phyloP scores from a whole-genome alignment of 2,888 invertebrate species.

The Punctoribates punctum region DNA sequence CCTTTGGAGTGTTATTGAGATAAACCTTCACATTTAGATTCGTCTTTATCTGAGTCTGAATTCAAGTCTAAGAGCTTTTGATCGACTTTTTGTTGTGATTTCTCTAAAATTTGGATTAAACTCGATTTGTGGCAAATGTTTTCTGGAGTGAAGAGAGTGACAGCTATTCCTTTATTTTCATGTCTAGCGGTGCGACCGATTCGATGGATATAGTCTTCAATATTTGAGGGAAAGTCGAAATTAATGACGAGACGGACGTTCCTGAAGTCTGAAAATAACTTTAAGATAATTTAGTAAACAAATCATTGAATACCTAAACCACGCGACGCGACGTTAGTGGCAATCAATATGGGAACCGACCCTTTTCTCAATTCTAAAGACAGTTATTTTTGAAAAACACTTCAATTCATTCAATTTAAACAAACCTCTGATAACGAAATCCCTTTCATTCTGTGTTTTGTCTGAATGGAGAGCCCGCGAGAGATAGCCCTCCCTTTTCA shows the following conservation, averaged over 20 bases:
- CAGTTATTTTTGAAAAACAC: background rate
- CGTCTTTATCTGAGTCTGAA: background rate
- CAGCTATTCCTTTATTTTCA: constrained; percentile 41
- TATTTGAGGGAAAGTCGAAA: constrained; percentile 46
- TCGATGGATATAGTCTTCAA: constrained; percentile 48
- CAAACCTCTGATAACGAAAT: constrained; percentile 40
- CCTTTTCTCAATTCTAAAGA: constrained; percentile 52
- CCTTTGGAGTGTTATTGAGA: no score
- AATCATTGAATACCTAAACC: constrained; percentile 53
- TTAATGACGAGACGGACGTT: constrained; percentile 46
- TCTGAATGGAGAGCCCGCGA: constrained; percentile 44
- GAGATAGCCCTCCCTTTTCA: background rate
- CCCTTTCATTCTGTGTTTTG: constrained; percentile 41
- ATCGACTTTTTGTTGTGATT: background rate
- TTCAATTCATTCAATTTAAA: background rate
- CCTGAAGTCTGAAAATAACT: constrained; percentile 39
- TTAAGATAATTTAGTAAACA: background rate
- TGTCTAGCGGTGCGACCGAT: constrained; percentile 47
- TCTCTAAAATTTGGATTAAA: background rate
- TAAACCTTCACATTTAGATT: constrained; percentile 7
- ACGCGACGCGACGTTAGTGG: constrained; percentile 57
- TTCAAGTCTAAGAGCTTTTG: constrained; percentile 15
- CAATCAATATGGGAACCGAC: constrained; percentile 54
- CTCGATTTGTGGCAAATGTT: constrained; percentile 37
- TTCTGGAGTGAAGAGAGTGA: constrained; percentile 46